Conservation (phyloP, 1,140 invertebrate species). For the Zaprionus tsacasi region DNA sequence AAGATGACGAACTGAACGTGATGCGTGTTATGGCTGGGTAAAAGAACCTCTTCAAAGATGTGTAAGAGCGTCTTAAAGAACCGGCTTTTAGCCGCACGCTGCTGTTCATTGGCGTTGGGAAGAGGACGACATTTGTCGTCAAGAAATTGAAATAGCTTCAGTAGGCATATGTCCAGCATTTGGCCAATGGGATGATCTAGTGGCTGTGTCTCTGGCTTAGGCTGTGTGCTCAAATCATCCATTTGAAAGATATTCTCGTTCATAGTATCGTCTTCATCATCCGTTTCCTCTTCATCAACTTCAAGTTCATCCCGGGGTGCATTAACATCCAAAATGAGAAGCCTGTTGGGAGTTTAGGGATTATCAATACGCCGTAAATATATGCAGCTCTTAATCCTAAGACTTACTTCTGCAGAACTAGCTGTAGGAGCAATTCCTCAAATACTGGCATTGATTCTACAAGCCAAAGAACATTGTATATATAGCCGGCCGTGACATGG, state of each 20-base stretch:
- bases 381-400: neutral
- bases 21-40: conserved; percentile 89
- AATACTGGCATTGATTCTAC: conserved; percentile 87
- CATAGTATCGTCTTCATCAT: conserved; percentile 80
- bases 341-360: conserved; percentile 78
- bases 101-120: conserved; percentile 36
- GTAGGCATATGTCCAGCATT: conserved; percentile 88
- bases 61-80: conserved; percentile 84
- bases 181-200: conserved; percentile 85
- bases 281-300: conserved; percentile 79
- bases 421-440: conserved; percentile 86
- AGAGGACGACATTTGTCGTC: conserved; percentile 68
- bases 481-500: conserved; percentile 86
- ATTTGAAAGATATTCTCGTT: conserved; percentile 84
- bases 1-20: conserved; percentile 93
- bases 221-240: conserved; percentile 72
- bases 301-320: conserved; percentile 86
- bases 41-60: conserved; percentile 90
- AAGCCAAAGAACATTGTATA: conserved; percentile 88
- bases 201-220: conserved; percentile 22
- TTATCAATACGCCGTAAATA: neutral
- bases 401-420: conserved; percentile 88
- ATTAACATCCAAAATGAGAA: conserved; percentile 89
- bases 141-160: conserved; percentile 87
- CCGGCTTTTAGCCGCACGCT: conserved; percentile 39